Evolutionary conservation across 2,888 invertebrate genomes (phyloP).

Genomic region (Margaritifera margaritifera): DNA sequence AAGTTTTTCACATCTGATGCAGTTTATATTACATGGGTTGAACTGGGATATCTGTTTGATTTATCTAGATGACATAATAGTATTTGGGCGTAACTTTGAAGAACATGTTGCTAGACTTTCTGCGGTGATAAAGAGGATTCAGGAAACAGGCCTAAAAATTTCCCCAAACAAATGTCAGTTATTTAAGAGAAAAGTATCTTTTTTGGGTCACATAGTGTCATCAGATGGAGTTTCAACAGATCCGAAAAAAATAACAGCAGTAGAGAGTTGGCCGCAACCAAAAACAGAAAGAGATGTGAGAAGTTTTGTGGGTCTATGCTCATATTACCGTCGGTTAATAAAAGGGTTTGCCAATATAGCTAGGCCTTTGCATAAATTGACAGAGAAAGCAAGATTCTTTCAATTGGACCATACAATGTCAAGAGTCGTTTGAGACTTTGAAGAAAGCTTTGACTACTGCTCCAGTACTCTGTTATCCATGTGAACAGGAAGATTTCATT

Average conservation of each 20-base stretch:
- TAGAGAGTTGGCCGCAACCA: neutral
- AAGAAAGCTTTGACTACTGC: too few relatives aligned
- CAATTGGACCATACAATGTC: neutral
- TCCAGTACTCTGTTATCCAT: constrained; percentile 1
- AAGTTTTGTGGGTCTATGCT: constrained; percentile 3
- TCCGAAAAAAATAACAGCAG: neutral
- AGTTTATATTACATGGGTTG: too few relatives aligned
- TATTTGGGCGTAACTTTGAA: neutral
- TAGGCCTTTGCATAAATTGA: too few relatives aligned
- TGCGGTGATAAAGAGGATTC: neutral
- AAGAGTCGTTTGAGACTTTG: constrained; percentile 2
- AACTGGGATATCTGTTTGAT: too few relatives aligned
- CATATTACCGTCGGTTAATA: too few relatives aligned
- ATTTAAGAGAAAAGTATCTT: constrained; percentile 1
- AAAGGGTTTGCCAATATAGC: too few relatives aligned
- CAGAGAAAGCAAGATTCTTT: too few relatives aligned
- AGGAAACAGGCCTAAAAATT: neutral
- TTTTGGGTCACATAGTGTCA: constrained; percentile 1
- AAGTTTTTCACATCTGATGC: too few relatives aligned
- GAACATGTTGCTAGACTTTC: neutral
- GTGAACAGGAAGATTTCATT: too few relatives aligned
- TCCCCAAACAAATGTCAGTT: constrained; percentile 2
- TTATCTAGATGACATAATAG: too few relatives aligned
- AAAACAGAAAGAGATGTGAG: neutral
- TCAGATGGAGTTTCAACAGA: neutral